These are phyloP conservation scores for Meandrina meandrites DNA, from an alignment of 92 coral and sea anemone species.

Conservation along the genomic window DNA sequence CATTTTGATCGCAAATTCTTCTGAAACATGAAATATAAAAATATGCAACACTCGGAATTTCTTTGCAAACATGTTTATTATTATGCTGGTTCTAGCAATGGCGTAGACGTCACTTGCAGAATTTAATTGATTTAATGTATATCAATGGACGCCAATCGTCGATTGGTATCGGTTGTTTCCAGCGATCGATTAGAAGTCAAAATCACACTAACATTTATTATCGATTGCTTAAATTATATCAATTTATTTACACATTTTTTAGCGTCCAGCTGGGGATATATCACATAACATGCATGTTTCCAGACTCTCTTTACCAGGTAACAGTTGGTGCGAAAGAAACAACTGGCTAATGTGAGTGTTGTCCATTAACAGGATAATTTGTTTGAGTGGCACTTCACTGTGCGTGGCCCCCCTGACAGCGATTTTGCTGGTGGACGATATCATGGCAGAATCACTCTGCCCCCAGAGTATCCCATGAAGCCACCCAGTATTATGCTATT, in stretches of 20 bases:
- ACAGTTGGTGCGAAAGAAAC: background rate
- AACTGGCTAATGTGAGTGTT: background rate
- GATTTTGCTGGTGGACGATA: constrained; percentile 98
- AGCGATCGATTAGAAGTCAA: background rate
- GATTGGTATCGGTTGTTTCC: background rate
- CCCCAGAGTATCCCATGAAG: constrained; percentile 99
- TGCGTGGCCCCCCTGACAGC: constrained; percentile 97
- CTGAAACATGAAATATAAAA: background rate
- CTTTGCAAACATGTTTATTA: background rate
- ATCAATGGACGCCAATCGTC: background rate
- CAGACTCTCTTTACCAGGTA: background rate
- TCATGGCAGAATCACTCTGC: constrained; percentile 94
- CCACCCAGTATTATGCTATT: constrained; percentile 98
- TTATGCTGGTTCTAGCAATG: background rate
- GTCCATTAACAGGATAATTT: constrained; percentile 77
- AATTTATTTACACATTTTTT: too few relatives aligned
- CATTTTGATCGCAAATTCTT: background rate
- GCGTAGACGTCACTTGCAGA: background rate
- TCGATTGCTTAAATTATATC: too few relatives aligned
- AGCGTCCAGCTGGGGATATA: background rate
- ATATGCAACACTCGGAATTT: background rate
- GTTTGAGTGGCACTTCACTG: constrained; percentile 99
- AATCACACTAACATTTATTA: background rate
- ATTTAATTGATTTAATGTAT: background rate
- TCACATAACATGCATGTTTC: background rate